Percentiles rank a stretch among this genome's conserved stretches.
Evolutionary conservation across 2,888 invertebrate genomes (phyloP).

Genomic region (Cosmia trapezina): DNA sequence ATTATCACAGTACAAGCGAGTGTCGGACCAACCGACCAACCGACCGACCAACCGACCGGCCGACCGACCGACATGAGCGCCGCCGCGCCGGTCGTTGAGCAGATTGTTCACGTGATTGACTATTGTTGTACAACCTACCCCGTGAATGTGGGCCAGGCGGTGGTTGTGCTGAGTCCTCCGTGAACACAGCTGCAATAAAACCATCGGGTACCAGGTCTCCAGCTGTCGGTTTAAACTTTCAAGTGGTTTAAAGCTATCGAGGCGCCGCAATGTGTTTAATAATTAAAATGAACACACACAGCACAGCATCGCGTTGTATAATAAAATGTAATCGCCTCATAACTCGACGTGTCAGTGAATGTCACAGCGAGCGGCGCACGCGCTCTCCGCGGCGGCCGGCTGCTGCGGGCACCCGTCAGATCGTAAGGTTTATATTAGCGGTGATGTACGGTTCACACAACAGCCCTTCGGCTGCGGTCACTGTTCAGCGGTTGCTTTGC

Average conservation of each 20-base stretch:
- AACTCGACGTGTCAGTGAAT: background rate
- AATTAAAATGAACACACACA: background rate
- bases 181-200: background rate
- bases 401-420: background rate
- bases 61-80: background rate
- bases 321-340: background rate
- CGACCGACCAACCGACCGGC: background rate
- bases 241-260: background rate
- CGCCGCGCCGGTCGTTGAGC: background rate
- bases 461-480: background rate
- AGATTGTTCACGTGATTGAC: slow-evolving; percentile 26
- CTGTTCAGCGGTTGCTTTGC: background rate
- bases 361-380: background rate
- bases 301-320: background rate
- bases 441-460: background rate
- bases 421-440: no score
- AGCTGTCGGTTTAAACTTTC: background rate
- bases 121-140: slow-evolving; percentile 20
- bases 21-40: background rate
- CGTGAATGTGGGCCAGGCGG: background rate
- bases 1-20: slow-evolving; percentile 11
- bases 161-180: background rate
- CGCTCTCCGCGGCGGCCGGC: background rate
- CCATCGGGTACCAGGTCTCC: background rate
- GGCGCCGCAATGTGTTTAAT: background rate